Base-by-base conservation (phyloP, 2,113 vertebrate genomes). In the Misgurnus anguillicaudatus region DNA sequence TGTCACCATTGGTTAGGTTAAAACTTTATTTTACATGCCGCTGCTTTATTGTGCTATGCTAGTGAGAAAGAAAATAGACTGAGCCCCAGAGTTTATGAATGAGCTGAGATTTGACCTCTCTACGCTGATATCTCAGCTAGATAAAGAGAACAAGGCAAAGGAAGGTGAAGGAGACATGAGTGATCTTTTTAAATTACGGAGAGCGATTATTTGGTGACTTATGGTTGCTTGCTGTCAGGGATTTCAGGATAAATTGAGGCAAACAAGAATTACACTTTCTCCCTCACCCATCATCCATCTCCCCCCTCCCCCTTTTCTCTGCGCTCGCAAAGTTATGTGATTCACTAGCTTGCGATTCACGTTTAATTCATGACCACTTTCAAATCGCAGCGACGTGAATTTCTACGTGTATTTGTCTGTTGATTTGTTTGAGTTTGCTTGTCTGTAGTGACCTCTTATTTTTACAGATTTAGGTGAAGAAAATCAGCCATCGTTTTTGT, bases 171-270 rank as follows among this genome's bases (percentile, higher is more conserved):
- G 81, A 78, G 70, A 85, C 79, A 78, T 80, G 83, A 88, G 78
- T 72, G 9, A 87, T 87, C 85, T 86, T 83, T 83, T 77, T 88
- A 86, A 92, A 90, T 90, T 89, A 90, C 87, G 82, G 87, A 89
- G 87, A 87, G 89, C 88, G 88, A 91, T 93, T 87, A 88, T 90
- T 89, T 87, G 88, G 85, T 92, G 90, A 92, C 85, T 91, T 90
- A 92, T 91, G 91, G 90, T 87, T 80, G 84, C 80, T 86, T 82
- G 89, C 89, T 92, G 92, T 91, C 90, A 82, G 73, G 78, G 72
- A 80, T 80, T 65, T 64, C 81, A 84, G 87, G 88, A 93, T 88
- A 85, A 89, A 93, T 89, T 69, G 87, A 84, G 80, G 78, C 80
- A 68, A 79, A 84, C 79, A 87, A 87, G 89, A 91, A 93, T 92